Evolutionary conservation across 2,113 vertebrate genomes (phyloP).

Genomic region (Lasiurus cinereus): DNA sequence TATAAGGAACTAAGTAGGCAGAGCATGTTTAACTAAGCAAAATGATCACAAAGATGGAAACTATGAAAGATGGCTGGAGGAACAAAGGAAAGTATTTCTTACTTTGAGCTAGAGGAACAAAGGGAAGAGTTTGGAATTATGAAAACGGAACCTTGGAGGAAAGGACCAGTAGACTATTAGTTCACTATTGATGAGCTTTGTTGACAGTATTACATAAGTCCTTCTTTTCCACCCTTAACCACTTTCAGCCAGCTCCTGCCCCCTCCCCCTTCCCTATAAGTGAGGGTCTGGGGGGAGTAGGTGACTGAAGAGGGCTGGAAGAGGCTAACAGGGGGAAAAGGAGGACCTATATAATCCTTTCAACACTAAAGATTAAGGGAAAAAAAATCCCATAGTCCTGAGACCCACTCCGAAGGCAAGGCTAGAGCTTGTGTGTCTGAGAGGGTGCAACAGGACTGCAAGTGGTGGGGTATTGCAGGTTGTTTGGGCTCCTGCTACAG

Average conservation of each 20-base stretch:
- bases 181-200: not conserved
- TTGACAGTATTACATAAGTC: not conserved
- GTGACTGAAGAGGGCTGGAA: no score
- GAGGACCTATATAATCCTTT: no score
- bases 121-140: not conserved
- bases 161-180: not conserved
- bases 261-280: no score
- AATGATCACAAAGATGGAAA: not conserved
- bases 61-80: not conserved
- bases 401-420: fast-evolving
- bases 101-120: not conserved
- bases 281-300: no score
- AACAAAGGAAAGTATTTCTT: not conserved
- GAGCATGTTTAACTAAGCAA: not conserved
- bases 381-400: no score
- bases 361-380: no score
- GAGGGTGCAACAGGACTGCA: not conserved
- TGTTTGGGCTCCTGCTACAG: not conserved
- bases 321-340: no score
- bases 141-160: not conserved
- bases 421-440: fast-evolving
- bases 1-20: not conserved
- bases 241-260: no score
- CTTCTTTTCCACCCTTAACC: no score
- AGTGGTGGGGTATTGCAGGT: not conserved